A percentile compares a stretch with the other conserved stretches of the same genome.
Conservation (phyloP, 2,888 invertebrate species). For the Caenorhabditis virilis region DNA sequence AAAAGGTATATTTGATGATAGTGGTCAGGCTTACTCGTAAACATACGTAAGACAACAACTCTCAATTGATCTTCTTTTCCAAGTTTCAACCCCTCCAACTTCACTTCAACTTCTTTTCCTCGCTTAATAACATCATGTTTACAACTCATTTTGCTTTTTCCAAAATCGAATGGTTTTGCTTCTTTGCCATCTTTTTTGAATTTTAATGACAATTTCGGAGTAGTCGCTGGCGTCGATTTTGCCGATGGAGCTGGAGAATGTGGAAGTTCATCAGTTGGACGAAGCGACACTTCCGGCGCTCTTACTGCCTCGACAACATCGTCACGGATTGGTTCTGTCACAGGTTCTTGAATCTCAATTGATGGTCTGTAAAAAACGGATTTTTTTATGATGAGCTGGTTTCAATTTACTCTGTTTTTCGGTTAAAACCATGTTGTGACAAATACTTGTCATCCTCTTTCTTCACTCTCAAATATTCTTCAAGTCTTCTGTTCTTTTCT, state of each 20-base stretch:
- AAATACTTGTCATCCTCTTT: slow-evolving; percentile 55
- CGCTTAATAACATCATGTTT: slow-evolving; percentile 64
- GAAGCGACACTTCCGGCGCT: slow-evolving; percentile 36
- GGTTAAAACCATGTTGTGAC: slow-evolving; percentile 41
- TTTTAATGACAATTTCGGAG: slow-evolving; percentile 58
- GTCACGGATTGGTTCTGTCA: slow-evolving; percentile 36
- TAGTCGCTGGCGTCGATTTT: slow-evolving; percentile 61
- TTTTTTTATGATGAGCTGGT: neutral
- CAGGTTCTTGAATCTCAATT: slow-evolving; percentile 49
- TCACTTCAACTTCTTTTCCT: slow-evolving; percentile 59
- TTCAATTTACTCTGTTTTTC: slow-evolving; percentile 29
- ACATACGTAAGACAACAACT: slow-evolving; percentile 61
- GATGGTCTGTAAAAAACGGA: slow-evolving; percentile 7
- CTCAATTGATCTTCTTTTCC: slow-evolving; percentile 64
- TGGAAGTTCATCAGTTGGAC: slow-evolving; percentile 44
- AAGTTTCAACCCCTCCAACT: slow-evolving; percentile 63
- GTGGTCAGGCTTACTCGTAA: too few species aligned
- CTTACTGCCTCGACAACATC: slow-evolving; percentile 38
- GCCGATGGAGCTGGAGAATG: slow-evolving; percentile 54
- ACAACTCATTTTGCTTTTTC: slow-evolving; percentile 64
- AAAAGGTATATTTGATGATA: slow-evolving; percentile 12
- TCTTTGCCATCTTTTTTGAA: slow-evolving; percentile 55
- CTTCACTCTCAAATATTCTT: slow-evolving; percentile 49
- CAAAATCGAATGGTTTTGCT: slow-evolving; percentile 58
- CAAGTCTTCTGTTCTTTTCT: slow-evolving; percentile 36